Conservation (phyloP, 2,113 vertebrate genomes). For the Alethe diademata region DNA sequence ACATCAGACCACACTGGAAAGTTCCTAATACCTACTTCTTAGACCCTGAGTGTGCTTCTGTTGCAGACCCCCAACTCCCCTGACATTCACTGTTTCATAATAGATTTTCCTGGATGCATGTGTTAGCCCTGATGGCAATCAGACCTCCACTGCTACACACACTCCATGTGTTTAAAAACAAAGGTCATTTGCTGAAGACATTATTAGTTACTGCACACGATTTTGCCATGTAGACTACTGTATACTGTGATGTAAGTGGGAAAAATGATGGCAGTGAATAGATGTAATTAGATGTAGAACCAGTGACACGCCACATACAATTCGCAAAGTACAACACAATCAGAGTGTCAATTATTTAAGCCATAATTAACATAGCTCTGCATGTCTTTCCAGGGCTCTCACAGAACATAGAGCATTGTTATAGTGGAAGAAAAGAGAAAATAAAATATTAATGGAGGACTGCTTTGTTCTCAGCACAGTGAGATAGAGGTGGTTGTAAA, state of each 20-base stretch:
- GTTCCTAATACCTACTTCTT: constrained; percentile 23
- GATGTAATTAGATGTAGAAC: constrained; percentile 69
- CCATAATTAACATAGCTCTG: constrained; percentile 86
- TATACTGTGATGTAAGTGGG: constrained; percentile 29
- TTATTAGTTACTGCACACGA: neutral
- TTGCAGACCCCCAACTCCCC: constrained; percentile 30
- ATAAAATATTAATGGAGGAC: constrained; percentile 94
- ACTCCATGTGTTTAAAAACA: constrained; percentile 19
- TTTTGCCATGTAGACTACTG: constrained; percentile 5
- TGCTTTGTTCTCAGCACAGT: constrained; percentile 90
- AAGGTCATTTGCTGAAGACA: constrained; percentile 41
- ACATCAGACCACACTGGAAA: constrained; percentile 21
- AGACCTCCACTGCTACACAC: neutral
- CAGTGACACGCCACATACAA: constrained; percentile 56
- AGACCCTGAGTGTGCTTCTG: neutral
- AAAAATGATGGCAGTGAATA: constrained; percentile 52
- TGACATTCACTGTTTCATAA: constrained; percentile 31
- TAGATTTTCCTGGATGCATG: constrained; percentile 39
- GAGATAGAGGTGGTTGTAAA: constrained; percentile 82
- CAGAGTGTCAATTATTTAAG: constrained; percentile 82
- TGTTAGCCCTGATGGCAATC: neutral
- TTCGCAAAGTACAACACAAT: constrained; percentile 71
- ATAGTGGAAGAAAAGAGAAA: constrained; percentile 90
- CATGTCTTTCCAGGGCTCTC: constrained; percentile 78
- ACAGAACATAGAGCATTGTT: constrained; percentile 86